phyloP scores from a whole-genome alignment of 1,140 invertebrate species.

The Halyomorpha halys region DNA sequence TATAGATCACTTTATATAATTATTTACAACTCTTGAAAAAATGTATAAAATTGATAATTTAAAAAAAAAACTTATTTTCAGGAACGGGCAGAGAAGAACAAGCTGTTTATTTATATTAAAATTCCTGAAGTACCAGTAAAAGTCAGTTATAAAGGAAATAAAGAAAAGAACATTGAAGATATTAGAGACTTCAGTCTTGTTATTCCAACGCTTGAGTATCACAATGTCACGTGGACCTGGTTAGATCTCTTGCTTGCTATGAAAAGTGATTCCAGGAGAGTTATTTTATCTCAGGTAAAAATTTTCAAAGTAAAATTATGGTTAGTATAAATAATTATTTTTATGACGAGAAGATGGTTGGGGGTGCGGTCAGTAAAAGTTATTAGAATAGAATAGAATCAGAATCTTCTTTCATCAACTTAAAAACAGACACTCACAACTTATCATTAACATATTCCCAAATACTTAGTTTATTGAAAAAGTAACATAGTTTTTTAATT shows the following conservation, averaged over 20 bases:
- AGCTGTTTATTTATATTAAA: slow-evolving; percentile 97
- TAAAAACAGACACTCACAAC: too few relatives aligned
- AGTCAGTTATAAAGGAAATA: slow-evolving; percentile 92
- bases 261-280: slow-evolving; percentile 84
- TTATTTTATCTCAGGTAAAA: slow-evolving; percentile 70
- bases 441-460: too few relatives aligned
- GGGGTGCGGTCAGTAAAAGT: too few relatives aligned
- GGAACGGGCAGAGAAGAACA: slow-evolving; percentile 96
- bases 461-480: too few relatives aligned
- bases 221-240: slow-evolving; percentile 99
- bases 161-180: slow-evolving; percentile 96
- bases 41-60: too few relatives aligned
- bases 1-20: too few relatives aligned
- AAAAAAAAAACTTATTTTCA: slow-evolving; percentile 36
- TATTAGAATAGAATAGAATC: too few relatives aligned
- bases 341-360: too few relatives aligned
- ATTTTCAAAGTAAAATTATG: not conserved
- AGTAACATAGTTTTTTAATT: too few relatives aligned
- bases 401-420: too few relatives aligned
- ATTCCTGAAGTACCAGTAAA: slow-evolving; percentile 92
- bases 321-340: too few relatives aligned
- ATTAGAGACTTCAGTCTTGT: slow-evolving; percentile 86
- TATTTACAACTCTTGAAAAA: too few relatives aligned
- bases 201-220: slow-evolving; percentile 93
- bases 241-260: slow-evolving; percentile 92